Evolutionary conservation across 2,113 vertebrate species (phyloP), one percentile per base, ranked within the genome.

Genomic region (Myiagra hebetior): DNA sequence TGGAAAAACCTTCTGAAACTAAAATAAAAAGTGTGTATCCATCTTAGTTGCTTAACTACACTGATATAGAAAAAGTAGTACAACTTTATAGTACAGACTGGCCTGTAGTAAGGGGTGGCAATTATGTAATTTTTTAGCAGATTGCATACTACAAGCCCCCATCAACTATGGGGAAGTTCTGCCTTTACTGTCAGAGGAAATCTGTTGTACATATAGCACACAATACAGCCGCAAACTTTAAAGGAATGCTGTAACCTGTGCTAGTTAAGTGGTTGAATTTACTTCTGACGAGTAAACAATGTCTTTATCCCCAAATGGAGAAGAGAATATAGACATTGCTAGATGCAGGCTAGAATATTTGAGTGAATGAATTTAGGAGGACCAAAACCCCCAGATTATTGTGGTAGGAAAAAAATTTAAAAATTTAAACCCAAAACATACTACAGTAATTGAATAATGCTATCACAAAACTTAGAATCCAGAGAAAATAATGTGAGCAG

Each of bases 341-440:
- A 44, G 26, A 14, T 1, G 4, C 13, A 46, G 28, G 13, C 30
- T 65, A 23, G 33, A 78, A 23, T 59, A 63, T 23, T 23, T 22
- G 39, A 55, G 41, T 63, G 47, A 37, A 52, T n/a, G 17, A 81
- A 56, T 67, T 52, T 37, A 52, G 46, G 22, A 94, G 31, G 28
- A 72, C 16, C 0, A 3, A 28, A 16, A 24, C 37, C 23, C 7
- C 3, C 3, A 14, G 7, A 30, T 46, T 26, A 30, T 4, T 47
- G 23, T 30, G 20, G 16, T 11, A 77, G 46, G 8, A 74, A 59
- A 86, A 44, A 49, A 41, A 15, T 4, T 46, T 8, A 5, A 8
- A 68, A 65, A 67, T n/a, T 15, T 5, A n/a, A 87, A 20, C 6
- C 3, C 11, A 37, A 62, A 80, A 39, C 21, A 10, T 56, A 56